Percentiles rank a stretch among this genome's conserved stretches.
Conservation (phyloP, 1,140 invertebrate genomes). For the Bradynema listronoti region DNA sequence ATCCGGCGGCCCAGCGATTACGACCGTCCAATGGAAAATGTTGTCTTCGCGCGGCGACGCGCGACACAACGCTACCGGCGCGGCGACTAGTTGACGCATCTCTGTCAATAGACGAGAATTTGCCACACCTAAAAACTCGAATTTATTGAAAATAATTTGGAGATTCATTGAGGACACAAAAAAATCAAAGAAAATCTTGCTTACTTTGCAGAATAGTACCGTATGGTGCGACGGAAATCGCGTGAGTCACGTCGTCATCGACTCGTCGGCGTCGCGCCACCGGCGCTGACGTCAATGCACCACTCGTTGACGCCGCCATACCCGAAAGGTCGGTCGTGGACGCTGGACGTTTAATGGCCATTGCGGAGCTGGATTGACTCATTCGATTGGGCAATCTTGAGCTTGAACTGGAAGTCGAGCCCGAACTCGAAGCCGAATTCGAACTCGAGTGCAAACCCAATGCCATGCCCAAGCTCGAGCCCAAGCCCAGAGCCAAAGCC, state of each 20-base stretch:
- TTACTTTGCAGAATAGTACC: conserved; percentile 2
- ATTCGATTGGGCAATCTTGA: no score
- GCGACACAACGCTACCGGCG: conserved; percentile 11
- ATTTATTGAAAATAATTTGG: no score
- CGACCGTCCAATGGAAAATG: conserved; percentile 29
- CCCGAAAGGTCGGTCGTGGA: conserved; percentile 2
- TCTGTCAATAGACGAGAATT: conserved; percentile 4
- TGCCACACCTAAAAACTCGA: background rate
- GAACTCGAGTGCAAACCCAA: no score
- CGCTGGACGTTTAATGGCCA: no score
- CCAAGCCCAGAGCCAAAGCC: no score
- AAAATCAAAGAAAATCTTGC: background rate
- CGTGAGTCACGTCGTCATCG: conserved; percentile 1
- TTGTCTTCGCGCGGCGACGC: conserved; percentile 27
- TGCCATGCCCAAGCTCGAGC: no score
- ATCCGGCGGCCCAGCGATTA: conserved; percentile 27
- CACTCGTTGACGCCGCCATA: background rate
- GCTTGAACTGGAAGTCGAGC: no score
- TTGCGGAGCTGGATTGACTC: no score
- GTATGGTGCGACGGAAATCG: conserved; percentile 1
- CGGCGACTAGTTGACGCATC: background rate
- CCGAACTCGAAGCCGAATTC: no score
- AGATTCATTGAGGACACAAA: no score
- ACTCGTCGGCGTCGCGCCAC: no score
- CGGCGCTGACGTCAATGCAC: no score